phyloP scores from a whole-genome alignment of 2,113 vertebrate species.

The Mystacornis crossleyi region DNA sequence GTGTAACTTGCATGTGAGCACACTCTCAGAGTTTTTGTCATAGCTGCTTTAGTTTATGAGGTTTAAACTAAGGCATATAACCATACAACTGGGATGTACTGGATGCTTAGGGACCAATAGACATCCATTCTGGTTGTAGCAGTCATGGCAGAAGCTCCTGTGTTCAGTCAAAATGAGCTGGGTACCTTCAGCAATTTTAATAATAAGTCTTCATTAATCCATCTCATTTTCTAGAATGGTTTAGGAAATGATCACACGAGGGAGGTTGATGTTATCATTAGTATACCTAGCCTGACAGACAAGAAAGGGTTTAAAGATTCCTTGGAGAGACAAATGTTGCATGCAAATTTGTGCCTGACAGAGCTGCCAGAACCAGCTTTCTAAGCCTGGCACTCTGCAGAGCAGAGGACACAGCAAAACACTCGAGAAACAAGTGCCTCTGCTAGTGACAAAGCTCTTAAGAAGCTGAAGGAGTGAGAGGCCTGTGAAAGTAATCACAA shows the following conservation, averaged over 20 bases:
- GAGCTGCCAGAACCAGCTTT: constrained; percentile 32
- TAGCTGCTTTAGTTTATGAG: neutral
- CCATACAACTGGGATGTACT: neutral
- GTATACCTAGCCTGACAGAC: constrained; percentile 41
- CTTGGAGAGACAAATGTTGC: constrained; percentile 1
- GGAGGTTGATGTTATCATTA: constrained; percentile 47
- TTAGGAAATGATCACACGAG: constrained; percentile 55
- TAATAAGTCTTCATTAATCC: constrained; percentile 61
- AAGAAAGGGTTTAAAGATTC: constrained; percentile 36
- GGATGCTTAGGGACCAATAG: neutral
- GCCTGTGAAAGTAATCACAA: neutral
- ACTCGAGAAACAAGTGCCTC: neutral
- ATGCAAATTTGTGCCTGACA: constrained; percentile 32
- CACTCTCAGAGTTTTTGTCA: neutral
- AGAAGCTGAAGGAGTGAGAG: neutral
- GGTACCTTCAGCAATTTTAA: constrained; percentile 32
- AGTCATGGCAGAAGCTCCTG: neutral
- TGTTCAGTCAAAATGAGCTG: constrained; percentile 6
- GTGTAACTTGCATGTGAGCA: neutral
- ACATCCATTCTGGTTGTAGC: neutral
- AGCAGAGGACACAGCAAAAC: neutral
- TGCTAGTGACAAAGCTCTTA: neutral
- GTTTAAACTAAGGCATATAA: neutral
- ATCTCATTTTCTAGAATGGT: constrained; percentile 40
- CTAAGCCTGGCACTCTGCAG: neutral